Percentiles rank a stretch among this genome's conserved stretches.
Evolutionary conservation across 2,888 invertebrate species (phyloP).

Genomic region (Slavum lentiscoides): DNA sequence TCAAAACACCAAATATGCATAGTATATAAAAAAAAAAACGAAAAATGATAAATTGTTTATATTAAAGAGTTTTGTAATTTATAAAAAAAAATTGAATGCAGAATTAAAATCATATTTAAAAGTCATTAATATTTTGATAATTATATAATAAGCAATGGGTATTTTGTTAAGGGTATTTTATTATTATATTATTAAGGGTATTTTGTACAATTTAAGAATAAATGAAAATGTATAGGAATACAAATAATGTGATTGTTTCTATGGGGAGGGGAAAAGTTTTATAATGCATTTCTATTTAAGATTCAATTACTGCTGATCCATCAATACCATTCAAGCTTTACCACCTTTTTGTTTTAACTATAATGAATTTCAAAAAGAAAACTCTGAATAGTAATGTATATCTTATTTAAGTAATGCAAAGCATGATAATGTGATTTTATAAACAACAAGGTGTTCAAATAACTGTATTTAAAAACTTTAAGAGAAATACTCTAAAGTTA

Average conservation of each 20-base stretch:
- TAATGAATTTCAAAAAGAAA: neutral
- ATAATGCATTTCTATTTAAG: conserved; percentile 4
- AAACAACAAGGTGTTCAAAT: neutral
- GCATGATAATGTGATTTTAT: neutral
- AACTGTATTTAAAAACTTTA: neutral
- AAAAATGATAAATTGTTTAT: too few species aligned
- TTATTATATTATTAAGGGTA: too few species aligned
- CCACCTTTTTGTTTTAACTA: neutral
- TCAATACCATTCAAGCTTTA: neutral
- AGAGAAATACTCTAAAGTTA: neutral
- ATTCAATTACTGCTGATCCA: neutral
- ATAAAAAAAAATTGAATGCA: too few species aligned
- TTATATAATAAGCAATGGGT: too few species aligned
- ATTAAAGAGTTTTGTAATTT: too few species aligned
- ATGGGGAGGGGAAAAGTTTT: neutral
- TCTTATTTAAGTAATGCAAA: neutral
- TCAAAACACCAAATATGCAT: too few species aligned
- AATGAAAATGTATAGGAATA: too few species aligned
- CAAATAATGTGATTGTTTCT: neutral
- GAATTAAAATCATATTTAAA: too few species aligned
- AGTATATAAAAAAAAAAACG: too few species aligned
- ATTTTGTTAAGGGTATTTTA: too few species aligned
- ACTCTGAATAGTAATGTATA: neutral
- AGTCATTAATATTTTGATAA: too few species aligned
- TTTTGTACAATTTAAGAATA: neutral